These are phyloP conservation scores for Scolopax rusticola DNA, from an alignment of 2,797 vertebrate genomes.

Conservation along the genomic window DNA sequence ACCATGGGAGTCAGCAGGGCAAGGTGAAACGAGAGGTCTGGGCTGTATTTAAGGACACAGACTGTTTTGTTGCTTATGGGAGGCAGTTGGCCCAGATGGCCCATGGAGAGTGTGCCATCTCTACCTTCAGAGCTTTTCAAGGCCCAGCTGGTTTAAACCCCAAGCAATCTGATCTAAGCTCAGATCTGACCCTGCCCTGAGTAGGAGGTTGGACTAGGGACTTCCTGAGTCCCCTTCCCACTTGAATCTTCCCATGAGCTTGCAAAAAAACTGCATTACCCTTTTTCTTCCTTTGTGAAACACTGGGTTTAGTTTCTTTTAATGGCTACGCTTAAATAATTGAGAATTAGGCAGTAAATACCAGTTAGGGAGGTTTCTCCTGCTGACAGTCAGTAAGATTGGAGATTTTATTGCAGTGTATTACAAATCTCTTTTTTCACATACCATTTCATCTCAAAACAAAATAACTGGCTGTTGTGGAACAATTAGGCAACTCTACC, in stretches of 20 bases:
- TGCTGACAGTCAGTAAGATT: background rate
- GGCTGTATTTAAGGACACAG: background rate
- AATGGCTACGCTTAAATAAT: background rate
- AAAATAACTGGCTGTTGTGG: fast-evolving
- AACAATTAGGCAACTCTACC: background rate
- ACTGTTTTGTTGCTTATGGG: fast-evolving
- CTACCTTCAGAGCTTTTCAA: background rate
- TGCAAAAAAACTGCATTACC: background rate
- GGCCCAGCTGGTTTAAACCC: background rate
- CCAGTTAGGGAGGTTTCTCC: background rate
- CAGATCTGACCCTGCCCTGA: background rate
- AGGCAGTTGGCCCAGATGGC: background rate
- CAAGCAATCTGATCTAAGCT: background rate
- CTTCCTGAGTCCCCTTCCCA: background rate
- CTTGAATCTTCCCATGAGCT: background rate
- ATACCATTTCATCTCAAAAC: background rate
- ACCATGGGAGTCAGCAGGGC: too few species aligned
- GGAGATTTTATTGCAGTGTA: background rate
- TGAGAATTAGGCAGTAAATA: background rate
- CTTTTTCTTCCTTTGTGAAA: background rate
- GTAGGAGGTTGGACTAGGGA: too few species aligned
- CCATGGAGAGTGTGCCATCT: background rate
- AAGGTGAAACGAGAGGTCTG: fast-evolving
- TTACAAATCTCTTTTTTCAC: background rate
- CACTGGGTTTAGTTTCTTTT: background rate